These are phyloP conservation scores for Choristoneura fumiferana DNA, from an alignment of 1,140 invertebrate species.

Conservation along the genomic window DNA sequence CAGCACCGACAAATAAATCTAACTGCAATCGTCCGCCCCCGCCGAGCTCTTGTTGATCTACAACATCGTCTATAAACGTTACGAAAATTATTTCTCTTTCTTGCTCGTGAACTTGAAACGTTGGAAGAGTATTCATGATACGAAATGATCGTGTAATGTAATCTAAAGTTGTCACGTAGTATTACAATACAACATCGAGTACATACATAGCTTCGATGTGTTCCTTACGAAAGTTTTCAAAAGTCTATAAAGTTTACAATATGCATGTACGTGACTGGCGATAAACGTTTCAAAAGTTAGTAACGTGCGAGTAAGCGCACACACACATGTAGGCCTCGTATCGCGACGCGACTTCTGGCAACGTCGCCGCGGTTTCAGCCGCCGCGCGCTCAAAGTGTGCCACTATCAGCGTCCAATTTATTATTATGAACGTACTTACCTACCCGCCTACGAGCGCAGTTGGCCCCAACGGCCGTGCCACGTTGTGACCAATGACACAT, in stretches of 20 bases:
- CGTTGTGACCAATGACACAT: constrained; percentile 57
- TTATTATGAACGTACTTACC: constrained; percentile 40
- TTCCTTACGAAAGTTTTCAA: no score
- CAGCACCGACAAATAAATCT: background rate
- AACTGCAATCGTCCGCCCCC: background rate
- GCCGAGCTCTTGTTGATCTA: background rate
- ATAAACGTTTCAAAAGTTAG: constrained; percentile 33
- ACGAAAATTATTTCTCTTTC: background rate
- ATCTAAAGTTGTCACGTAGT: constrained; percentile 14
- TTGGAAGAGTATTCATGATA: background rate
- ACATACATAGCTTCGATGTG: no score
- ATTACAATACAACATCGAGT: constrained; percentile 8
- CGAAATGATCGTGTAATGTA: constrained; percentile 8
- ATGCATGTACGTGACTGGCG: constrained; percentile 21
- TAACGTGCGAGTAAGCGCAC: constrained; percentile 23
- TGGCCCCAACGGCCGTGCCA: constrained; percentile 33
- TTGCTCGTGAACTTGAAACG: constrained; percentile 12
- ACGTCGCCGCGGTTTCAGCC: constrained; percentile 49
- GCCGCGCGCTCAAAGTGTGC: constrained; percentile 44
- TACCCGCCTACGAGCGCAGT: constrained; percentile 47
- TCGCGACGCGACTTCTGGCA: constrained; percentile 50
- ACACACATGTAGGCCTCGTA: constrained; percentile 38
- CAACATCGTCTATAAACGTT: background rate
- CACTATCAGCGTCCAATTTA: constrained; percentile 34
- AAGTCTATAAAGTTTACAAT: background rate